Evolutionary conservation across 2,888 invertebrate genomes (phyloP), one percentile per base, ranked within the genome.

Genomic region (Drosophila lutescens): DNA sequence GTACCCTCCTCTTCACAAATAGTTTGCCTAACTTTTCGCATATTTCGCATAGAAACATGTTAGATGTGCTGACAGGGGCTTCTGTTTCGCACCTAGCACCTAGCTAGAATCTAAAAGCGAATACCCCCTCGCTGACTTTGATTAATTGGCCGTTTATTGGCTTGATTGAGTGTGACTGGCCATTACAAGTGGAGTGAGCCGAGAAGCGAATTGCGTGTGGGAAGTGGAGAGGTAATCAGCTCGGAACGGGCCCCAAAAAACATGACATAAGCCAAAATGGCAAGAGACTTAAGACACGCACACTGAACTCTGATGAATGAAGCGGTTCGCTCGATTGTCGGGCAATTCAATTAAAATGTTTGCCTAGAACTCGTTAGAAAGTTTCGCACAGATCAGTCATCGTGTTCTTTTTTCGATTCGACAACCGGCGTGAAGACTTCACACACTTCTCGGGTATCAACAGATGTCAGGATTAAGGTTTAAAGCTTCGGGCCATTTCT

Each of bases 211-310:
- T 32, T 17, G 46, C 47, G 53, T 59, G 81, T 85, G 87, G 79
- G 81, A 51, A 76, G 60, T 49, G 44, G 44, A 51, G n/a, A 61
- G 50, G 50, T 38, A 55, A 59, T 72, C 62, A 72, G 61, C 60
- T 61, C 53, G 58, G 59, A 70, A 62, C 63, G 41, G 47, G 13
- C 63, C 32, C 20, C 13, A 23, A 30, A 10, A 5, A 67, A 85
- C 86, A 80, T 74, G 85, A 86, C 85, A 85, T 85, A 85, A 81
- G 79, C 82, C 77, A 44, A 62, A 76, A 72, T 67, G 63, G 47
- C 40, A 58, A 77, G 74, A 70, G 79, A 68, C 77, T 81, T 77
- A 77, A 26, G 26, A 20, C 20, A 20, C 20, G 20, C 2, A 20
- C 20, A 20, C 20, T 2, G 15, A 40, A 40, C 57, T 56, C 43